These are phyloP conservation scores for Monoplex corrugatus DNA, from an alignment of 2,888 invertebrate genomes.

Conservation along the genomic window DNA sequence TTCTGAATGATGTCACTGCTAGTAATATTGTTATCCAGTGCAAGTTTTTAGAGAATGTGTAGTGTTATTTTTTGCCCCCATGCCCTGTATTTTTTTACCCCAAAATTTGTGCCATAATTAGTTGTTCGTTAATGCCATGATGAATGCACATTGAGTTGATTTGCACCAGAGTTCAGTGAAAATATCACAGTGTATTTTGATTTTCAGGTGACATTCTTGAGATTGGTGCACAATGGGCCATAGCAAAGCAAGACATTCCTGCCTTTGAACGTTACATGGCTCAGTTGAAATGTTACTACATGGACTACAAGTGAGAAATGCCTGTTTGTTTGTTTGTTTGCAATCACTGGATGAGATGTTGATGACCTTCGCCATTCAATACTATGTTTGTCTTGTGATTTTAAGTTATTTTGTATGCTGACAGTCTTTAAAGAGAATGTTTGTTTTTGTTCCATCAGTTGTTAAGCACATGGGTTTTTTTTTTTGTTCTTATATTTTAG, in stretches of 20 bases:
- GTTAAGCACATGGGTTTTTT: not conserved
- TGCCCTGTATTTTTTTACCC: no score
- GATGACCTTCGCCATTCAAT: not conserved
- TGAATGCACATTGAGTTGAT: no score
- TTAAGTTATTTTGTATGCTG: no score
- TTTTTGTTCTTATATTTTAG: not conserved
- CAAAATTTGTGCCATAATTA: no score
- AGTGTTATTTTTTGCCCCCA: no score
- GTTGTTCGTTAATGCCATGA: no score
- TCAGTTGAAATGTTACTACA: slow-evolving; percentile 98
- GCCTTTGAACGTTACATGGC: slow-evolving; percentile 98
- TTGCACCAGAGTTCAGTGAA: not conserved
- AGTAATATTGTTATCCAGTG: no score
- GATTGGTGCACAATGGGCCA: slow-evolving; percentile 97
- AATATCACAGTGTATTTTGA: not conserved
- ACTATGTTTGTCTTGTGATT: not conserved
- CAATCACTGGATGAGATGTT: not conserved
- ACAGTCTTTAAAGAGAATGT: no score
- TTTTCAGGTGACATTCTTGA: slow-evolving; percentile 91
- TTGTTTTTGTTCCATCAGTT: not conserved
- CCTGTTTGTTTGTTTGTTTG: no score
- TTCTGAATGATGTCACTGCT: no score
- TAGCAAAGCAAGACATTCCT: slow-evolving; percentile 94
- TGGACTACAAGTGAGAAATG: slow-evolving; percentile 91
- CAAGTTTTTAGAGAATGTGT: no score